phyloP scores from a whole-genome alignment of 1,140 invertebrate genomes.

The Drosophila albomicans region DNA sequence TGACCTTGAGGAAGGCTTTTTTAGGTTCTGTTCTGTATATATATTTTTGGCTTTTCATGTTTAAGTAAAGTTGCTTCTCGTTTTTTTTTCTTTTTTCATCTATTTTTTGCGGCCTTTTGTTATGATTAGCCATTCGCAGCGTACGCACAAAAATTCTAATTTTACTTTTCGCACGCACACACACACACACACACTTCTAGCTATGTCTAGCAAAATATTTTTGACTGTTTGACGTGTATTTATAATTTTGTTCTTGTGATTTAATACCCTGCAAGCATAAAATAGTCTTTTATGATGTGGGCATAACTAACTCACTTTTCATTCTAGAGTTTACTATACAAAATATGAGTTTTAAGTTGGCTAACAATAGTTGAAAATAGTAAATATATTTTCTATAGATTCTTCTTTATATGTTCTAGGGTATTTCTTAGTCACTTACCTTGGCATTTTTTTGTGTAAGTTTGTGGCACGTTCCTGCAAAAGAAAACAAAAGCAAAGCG shows the following conservation, averaged over 20 bases:
- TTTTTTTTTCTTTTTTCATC: slow-evolving; percentile 49
- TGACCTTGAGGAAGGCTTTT: slow-evolving; percentile 55
- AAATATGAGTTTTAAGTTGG: no score
- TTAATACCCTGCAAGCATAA: slow-evolving; percentile 22
- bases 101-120: slow-evolving; percentile 59
- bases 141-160: slow-evolving; percentile 81
- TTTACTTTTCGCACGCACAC: slow-evolving; percentile 75
- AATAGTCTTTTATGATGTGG: background rate
- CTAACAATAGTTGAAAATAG: no score
- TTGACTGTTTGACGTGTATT: slow-evolving; percentile 52
- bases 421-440: background rate
- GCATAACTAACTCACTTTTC: no score
- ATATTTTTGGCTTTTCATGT: slow-evolving; percentile 48
- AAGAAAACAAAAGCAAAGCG: slow-evolving; percentile 50
- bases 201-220: slow-evolving; percentile 38
- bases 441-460: slow-evolving; percentile 18
- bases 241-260: slow-evolving; percentile 51
- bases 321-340: no score
- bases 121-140: slow-evolving; percentile 79
- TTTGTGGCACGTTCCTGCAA: slow-evolving; percentile 52
- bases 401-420: background rate
- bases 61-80: slow-evolving; percentile 18
- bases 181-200: slow-evolving; percentile 27
- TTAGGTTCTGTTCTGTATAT: slow-evolving; percentile 2
- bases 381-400: background rate